phyloP scores from a whole-genome alignment of 2,113 vertebrate genomes.

The Physeter macrocephalus region DNA sequence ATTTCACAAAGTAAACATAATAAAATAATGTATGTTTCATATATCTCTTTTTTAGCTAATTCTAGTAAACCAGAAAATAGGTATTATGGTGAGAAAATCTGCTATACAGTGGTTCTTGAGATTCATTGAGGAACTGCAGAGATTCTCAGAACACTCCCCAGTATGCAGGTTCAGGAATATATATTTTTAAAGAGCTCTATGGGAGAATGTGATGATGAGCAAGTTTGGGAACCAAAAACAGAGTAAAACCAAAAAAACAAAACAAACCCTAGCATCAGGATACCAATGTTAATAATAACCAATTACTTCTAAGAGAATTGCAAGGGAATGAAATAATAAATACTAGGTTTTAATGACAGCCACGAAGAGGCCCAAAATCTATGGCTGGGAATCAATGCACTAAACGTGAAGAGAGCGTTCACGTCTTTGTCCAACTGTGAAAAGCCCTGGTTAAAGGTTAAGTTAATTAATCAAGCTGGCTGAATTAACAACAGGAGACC shows the following conservation, averaged over 20 bases:
- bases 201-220: neutral
- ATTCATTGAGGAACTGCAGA: neutral
- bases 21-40: neutral
- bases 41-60: neutral
- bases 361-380: neutral
- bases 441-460: constrained; percentile 9
- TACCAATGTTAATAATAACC: neutral
- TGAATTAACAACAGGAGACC: constrained; percentile 20
- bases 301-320: neutral
- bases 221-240: neutral
- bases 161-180: neutral
- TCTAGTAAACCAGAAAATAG: neutral
- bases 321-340: neutral
- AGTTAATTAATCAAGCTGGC: neutral
- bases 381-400: neutral
- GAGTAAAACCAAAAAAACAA: neutral
- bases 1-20: neutral
- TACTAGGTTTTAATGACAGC: neutral
- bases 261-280: neutral
- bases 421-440: neutral
- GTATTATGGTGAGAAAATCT: neutral
- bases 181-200: neutral
- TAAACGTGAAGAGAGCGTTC: neutral
- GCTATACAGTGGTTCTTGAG: neutral
- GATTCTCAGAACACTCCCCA: neutral